phyloP scores from a whole-genome alignment of 2,113 vertebrate species.

The Proteles cristata region DNA sequence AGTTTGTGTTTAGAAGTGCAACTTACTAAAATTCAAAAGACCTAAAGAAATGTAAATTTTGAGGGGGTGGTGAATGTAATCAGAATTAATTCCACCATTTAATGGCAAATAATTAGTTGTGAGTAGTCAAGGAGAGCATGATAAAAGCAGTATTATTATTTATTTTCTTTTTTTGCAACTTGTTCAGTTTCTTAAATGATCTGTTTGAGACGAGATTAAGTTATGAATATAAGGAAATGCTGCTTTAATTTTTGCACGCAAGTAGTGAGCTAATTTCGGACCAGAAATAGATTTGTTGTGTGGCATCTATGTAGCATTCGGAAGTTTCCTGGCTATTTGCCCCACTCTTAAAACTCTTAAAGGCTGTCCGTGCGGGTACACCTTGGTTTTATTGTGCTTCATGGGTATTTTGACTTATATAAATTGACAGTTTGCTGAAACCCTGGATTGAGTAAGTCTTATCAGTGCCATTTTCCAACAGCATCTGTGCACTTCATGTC shows the following conservation, averaged over 20 bases:
- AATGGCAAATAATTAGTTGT: not conserved
- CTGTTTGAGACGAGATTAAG: not conserved
- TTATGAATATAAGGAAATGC: constrained; percentile 22
- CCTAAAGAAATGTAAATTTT: not conserved
- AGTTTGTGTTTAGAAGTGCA: constrained; percentile 24
- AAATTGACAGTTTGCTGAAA: not conserved
- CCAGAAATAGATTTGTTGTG: not conserved
- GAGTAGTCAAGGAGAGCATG: not conserved
- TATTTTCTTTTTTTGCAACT: not conserved
- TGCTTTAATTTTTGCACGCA: not conserved
- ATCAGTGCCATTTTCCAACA: not conserved
- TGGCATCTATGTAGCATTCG: not conserved
- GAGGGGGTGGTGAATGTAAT: not conserved
- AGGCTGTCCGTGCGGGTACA: not conserved
- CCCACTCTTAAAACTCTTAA: not conserved
- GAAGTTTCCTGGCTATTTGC: not conserved
- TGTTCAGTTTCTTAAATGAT: not conserved
- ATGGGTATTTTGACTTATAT: not conserved
- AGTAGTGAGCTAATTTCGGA: not conserved
- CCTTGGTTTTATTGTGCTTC: not conserved
- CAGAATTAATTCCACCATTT: not conserved
- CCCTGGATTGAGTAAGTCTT: not conserved
- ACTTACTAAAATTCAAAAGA: not conserved
- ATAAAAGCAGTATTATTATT: not conserved
- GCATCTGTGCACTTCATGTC: not conserved